These are phyloP conservation scores for Chymomyza fuscimana DNA, from an alignment of 2,888 invertebrate genomes.

Conservation along the genomic window DNA sequence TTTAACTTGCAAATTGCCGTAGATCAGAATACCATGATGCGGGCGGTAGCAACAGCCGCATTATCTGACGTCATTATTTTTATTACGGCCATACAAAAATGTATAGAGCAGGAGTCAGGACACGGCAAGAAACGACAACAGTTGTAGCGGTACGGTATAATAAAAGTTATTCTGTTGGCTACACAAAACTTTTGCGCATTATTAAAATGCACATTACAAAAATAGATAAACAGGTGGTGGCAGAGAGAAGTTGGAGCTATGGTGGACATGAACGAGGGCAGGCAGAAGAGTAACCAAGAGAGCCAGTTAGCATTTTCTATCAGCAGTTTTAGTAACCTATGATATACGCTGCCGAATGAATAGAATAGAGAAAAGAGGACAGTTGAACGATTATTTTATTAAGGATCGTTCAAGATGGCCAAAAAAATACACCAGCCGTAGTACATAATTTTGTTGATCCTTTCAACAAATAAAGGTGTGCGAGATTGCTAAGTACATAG, in stretches of 20 bases:
- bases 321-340: no score
- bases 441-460: no score
- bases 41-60: constrained; percentile 34
- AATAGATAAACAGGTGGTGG: background rate
- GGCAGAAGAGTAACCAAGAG: no score
- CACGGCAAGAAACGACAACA: background rate
- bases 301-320: no score
- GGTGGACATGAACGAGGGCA: no score
- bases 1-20: constrained; percentile 63
- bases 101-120: background rate
- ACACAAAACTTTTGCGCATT: constrained; percentile 9
- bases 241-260: background rate
- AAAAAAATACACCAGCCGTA: no score
- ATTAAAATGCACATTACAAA: constrained; percentile 2
- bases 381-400: no score
- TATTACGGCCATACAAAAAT: constrained; percentile 42
- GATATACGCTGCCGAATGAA: no score
- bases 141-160: background rate
- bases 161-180: background rate
- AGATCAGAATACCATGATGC: constrained; percentile 49
- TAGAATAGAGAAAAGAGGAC: no score
- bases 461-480: no score
- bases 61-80: constrained; percentile 49
- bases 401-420: no score
- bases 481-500: no score